Base-by-base conservation (phyloP, 2,888 invertebrate species). In the Ecliptopera silaceata region DNA sequence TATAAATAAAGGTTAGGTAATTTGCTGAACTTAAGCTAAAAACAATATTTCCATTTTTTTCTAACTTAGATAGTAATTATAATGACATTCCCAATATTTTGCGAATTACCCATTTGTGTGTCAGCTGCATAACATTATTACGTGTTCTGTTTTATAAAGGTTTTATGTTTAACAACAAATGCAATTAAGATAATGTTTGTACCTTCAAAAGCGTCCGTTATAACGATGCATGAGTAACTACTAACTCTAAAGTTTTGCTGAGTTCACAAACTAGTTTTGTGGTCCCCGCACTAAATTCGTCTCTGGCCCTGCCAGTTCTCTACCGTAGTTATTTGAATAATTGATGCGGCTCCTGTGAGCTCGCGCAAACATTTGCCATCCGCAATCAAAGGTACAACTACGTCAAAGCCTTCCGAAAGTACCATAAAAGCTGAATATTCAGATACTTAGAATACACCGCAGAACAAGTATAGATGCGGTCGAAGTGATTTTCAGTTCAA, bases 281-380 rank as follows among this genome's bases (percentile, higher is more conserved):
- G n/a, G 13, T 15, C 20, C 42, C 38, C 12, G 29, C 31, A 10
- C 43, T 56, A 34, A 51, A 34, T 60, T 43, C 48, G 32, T 13
- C n/a, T 43, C 63, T 59, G 54, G 17, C 41, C 32, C 46, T 43
- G 43, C 58, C 56, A 62, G 59, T 65, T 72, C 74, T 76, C 77
- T 78, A 75, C 74, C 77, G 76, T 80, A 82, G 84, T 82, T 85
- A 86, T 87, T 86, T 88, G 86, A 88, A 89, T 88, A 87, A 88
- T 88, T 87, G 85, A 86, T 82, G 80, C 76, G 75, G 77, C 75
- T 76, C 82, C 76, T 77, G 80, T 81, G 82, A 82, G 82, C 81
- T 77, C 72, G 66, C 69, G 79, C 86, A 87, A 88, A 88, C 82
- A 83, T 89, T 88, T 86, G 88, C 84, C 72, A 82, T 81, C 78